These are phyloP conservation scores for Colletes latitarsis DNA, from an alignment of 1,140 invertebrate genomes.

Conservation along the genomic window DNA sequence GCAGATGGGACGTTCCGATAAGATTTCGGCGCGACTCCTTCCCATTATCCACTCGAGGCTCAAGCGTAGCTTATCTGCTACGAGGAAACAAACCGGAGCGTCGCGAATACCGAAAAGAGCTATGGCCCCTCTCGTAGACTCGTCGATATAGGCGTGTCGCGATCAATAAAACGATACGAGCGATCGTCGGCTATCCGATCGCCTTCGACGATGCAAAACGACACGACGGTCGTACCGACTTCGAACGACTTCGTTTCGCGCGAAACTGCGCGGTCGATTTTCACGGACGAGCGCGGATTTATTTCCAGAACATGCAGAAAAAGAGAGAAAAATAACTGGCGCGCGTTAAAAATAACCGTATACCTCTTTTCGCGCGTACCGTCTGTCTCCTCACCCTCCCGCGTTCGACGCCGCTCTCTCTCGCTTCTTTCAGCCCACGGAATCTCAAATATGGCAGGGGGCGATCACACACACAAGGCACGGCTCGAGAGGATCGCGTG, in stretches of 20 bases:
- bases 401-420: background rate
- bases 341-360: constrained; percentile 52
- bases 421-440: background rate
- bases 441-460: constrained; percentile 36
- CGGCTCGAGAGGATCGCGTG: constrained; percentile 8
- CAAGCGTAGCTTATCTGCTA: background rate
- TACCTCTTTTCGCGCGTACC: background rate
- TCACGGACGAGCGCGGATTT: background rate
- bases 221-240: too few species aligned
- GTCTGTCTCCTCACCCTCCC: background rate
- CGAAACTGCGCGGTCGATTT: background rate
- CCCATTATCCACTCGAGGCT: background rate
- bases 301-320: constrained; percentile 32
- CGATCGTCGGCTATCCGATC: background rate
- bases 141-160: background rate
- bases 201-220: background rate
- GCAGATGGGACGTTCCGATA: background rate
- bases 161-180: background rate
- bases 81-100: background rate
- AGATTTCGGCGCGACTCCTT: background rate
- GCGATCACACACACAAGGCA: background rate
- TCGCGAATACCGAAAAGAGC: background rate
- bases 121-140: background rate
- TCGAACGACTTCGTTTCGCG: too few species aligned
- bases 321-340: constrained; percentile 38